These are phyloP conservation scores for Drosophila incognita DNA, from an alignment of 2,888 invertebrate species.

Conservation along the genomic window DNA sequence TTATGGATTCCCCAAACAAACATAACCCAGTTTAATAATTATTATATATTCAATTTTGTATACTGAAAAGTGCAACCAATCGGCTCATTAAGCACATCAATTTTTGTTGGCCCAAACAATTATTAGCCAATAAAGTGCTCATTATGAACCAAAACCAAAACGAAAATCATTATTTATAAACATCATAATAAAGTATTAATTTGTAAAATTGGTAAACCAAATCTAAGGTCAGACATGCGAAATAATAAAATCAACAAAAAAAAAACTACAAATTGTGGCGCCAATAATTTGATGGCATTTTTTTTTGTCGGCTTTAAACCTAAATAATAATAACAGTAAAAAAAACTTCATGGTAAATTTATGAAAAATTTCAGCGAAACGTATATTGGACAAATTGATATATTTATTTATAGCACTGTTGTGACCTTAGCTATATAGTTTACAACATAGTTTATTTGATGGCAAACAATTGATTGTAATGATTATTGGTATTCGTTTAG, in stretches of 20 bases:
- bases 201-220: slow-evolving; percentile 37
- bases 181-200: slow-evolving; percentile 26
- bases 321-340: slow-evolving; percentile 2
- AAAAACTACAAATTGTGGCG: slow-evolving; percentile 29
- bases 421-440: slow-evolving; percentile 40
- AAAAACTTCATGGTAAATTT: slow-evolving; percentile 44
- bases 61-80: background rate
- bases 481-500: slow-evolving; percentile 19
- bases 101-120: slow-evolving; percentile 15
- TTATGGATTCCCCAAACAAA: background rate
- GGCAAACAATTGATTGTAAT: slow-evolving; percentile 31
- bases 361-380: slow-evolving; percentile 29
- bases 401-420: slow-evolving; percentile 23
- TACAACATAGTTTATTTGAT: slow-evolving; percentile 15
- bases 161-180: slow-evolving; percentile 20
- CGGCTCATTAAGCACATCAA: background rate
- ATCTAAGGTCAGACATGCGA: slow-evolving; percentile 51
- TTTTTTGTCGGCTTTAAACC: background rate
- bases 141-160: slow-evolving; percentile 9
- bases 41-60: background rate
- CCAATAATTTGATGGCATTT: slow-evolving; percentile 55
- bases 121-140: slow-evolving; percentile 15
- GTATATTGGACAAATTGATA: background rate
- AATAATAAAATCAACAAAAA: slow-evolving; percentile 13
- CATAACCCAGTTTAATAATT: background rate